These are phyloP conservation scores for Cheilosia impressa DNA, from an alignment of 2,888 invertebrate genomes.

Conservation along the genomic window DNA sequence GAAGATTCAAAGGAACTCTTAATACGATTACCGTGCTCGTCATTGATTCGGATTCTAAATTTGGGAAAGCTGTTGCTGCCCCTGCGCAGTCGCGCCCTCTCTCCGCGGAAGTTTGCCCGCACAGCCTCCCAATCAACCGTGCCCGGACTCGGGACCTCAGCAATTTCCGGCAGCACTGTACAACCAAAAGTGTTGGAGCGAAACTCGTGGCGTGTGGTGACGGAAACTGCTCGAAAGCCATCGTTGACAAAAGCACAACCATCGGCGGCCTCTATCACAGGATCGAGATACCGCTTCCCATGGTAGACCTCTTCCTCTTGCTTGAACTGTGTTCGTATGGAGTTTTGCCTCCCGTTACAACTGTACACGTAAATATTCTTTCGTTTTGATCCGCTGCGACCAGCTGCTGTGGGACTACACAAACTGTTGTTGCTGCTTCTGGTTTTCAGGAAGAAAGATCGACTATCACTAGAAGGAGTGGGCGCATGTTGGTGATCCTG, in stretches of 20 bases:
- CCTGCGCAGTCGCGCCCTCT: conserved; percentile 37
- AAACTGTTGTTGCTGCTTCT: conserved; percentile 48
- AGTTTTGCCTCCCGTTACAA: conserved; percentile 51
- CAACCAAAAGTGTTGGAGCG: conserved; percentile 73
- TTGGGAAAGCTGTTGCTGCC: conserved; percentile 59
- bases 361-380: conserved; percentile 48
- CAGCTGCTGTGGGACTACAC: conserved; percentile 40
- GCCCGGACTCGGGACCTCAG: conserved; percentile 72
- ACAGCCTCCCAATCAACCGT: conserved; percentile 77
- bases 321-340: conserved; percentile 62
- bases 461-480: conserved; percentile 29
- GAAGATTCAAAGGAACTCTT: conserved; percentile 75
- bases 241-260: conserved; percentile 79
- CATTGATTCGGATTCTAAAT: conserved; percentile 72
- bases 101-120: conserved; percentile 73
- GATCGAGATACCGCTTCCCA: conserved; percentile 80
- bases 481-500: conserved; percentile 24
- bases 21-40: conserved; percentile 76
- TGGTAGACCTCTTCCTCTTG: conserved; percentile 78
- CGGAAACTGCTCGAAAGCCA: conserved; percentile 56
- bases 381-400: conserved; percentile 59
- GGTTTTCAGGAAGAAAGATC: conserved; percentile 37
- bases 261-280: conserved; percentile 77
- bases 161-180: conserved; percentile 72
- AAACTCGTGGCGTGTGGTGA: conserved; percentile 50